Evolutionary conservation across 2,113 vertebrate species (phyloP).

Genomic region (Bettongia penicillata): DNA sequence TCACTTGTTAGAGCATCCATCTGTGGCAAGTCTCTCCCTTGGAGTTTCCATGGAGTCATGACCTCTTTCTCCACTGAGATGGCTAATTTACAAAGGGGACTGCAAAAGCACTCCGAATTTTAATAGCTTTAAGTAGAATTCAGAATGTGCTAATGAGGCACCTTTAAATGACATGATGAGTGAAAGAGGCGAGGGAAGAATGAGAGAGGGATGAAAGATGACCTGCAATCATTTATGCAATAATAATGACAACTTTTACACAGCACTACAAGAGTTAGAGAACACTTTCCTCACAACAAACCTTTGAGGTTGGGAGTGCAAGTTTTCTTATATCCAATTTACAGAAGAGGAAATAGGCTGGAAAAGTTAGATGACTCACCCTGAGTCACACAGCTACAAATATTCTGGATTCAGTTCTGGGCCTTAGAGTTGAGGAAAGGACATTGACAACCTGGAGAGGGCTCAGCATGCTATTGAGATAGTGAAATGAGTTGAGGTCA

Average conservation of each 20-base stretch:
- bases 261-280: neutral
- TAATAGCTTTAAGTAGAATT: slow-evolving; percentile 50
- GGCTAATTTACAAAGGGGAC: slow-evolving; percentile 45
- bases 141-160: slow-evolving; percentile 63
- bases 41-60: neutral
- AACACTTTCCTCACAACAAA: neutral
- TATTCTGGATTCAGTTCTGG: neutral
- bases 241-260: neutral
- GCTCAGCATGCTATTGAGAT: neutral
- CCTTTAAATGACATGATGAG: slow-evolving; percentile 51
- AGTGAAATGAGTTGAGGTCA: neutral
- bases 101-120: slow-evolving; percentile 46
- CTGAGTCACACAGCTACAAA: neutral
- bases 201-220: neutral
- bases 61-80: slow-evolving; percentile 29
- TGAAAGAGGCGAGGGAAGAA: neutral
- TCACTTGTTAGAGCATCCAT: slow-evolving; percentile 11
- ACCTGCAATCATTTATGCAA: slow-evolving; percentile 26
- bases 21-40: slow-evolving; percentile 18
- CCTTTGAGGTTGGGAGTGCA: neutral
- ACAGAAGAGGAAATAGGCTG: neutral
- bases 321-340: neutral
- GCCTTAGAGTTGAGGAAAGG: neutral
- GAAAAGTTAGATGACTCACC: neutral
- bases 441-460: neutral